A percentile compares a stretch with the other conserved stretches of the same genome.
Evolutionary conservation across 2,113 vertebrate genomes (phyloP).

Genomic region (Phyllostomus hastatus): DNA sequence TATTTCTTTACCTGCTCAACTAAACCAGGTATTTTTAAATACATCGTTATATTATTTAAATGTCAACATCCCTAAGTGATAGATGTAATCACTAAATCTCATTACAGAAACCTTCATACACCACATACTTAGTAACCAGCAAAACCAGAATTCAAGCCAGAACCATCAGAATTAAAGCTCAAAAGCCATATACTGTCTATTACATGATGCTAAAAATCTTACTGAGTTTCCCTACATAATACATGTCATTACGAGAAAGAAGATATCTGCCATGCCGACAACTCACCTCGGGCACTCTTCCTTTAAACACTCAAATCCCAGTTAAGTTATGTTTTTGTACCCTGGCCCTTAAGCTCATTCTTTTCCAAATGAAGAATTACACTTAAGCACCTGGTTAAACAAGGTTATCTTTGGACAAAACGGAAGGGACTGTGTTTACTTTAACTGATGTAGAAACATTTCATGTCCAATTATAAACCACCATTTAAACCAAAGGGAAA

Average conservation of each 20-base stretch:
- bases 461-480: constrained; percentile 68
- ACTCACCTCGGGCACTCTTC: background rate
- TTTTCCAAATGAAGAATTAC: constrained; percentile 12
- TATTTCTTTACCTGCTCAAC: background rate
- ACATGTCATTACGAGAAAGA: background rate
- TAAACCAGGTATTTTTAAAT: background rate
- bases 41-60: background rate
- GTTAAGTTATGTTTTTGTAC: background rate
- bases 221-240: background rate
- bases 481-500: constrained; percentile 62
- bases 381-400: background rate
- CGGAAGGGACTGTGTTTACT: constrained; percentile 45
- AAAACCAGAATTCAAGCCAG: constrained; percentile 29
- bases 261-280: background rate
- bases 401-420: constrained; percentile 50
- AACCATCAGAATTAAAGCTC: background rate
- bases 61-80: background rate
- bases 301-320: constrained; percentile 15
- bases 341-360: background rate
- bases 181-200: background rate
- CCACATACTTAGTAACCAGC: background rate
- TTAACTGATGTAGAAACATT: constrained; percentile 69
- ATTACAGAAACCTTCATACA: background rate
- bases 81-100: background rate
- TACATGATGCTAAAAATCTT: background rate